Base-by-base conservation (phyloP, 1,140 invertebrate genomes). In the Zaprionus camerounensis region DNA sequence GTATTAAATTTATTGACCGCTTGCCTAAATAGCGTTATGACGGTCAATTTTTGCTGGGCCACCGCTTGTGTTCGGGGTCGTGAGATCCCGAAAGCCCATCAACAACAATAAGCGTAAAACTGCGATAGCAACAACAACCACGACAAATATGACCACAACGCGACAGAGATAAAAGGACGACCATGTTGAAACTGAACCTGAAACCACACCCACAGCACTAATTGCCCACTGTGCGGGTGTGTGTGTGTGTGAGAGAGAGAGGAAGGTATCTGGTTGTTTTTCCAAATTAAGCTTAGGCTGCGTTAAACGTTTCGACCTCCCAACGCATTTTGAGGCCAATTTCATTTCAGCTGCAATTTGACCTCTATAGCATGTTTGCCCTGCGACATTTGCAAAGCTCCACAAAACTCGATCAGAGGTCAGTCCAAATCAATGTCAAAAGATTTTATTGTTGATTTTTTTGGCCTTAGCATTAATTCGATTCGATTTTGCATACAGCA, bases 201-300 rank as follows among this genome's bases (percentile, higher is more conserved):
- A 73, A 81, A 85, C 79, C 79, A 73, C 82, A 74, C 74, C 74
- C 69, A 78, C 81, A 84, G 84, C 78, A 83, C 82, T 86, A 87
- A 86, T 86, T 86, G 83, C 86, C 82, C 71, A 62, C 76, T n/a
- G 64, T 44, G 13, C 49, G 24, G n/a, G 76, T 53, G 34, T 66
- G 24, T 49, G 58, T 28, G 12, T 46, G 11, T 74, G n/a, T 26
- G 26, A 53, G 41, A 11, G 9, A 9, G 41, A 11, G n/a, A 17
- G 41, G 41, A 7, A 46, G 41, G n/a, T 38, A 9, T 41, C 15
- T 12, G 46, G 22, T 62, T 38, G 69, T 26, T 44, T 71, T 55
- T 31, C 56, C 57, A 64, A 72, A 86, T 78, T 79, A 85, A 67
- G 66, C 53, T 53, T 71, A 56, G 76, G 68, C 79, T 65, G 46